Conservation (phyloP, 2,113 vertebrate genomes). For the Hemibagrus wyckioides region DNA sequence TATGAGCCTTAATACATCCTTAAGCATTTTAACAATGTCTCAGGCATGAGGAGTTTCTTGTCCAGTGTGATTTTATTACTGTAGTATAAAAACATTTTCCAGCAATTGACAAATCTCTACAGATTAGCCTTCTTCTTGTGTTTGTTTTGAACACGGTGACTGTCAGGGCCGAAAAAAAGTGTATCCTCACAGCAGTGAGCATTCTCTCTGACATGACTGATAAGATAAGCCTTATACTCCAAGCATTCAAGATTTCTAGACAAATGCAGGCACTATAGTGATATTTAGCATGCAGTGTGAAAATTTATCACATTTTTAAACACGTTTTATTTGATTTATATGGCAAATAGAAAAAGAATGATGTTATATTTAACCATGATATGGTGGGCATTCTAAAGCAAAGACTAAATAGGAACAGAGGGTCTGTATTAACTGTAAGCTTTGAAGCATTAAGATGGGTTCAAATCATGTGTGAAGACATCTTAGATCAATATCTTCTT, state of each 20-base stretch:
- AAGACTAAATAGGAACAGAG: background rate
- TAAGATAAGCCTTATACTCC: background rate
- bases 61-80: background rate
- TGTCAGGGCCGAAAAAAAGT: background rate
- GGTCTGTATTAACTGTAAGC: background rate
- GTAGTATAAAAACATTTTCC: background rate
- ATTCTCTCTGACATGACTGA: background rate
- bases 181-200: background rate
- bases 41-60: background rate
- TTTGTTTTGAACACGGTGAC: background rate
- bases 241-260: background rate
- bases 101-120: background rate
- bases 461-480: background rate
- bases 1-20: background rate
- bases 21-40: background rate
- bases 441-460: background rate
- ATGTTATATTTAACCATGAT: background rate
- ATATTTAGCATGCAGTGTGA: background rate
- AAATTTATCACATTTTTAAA: background rate
- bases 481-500: background rate
- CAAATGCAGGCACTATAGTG: background rate
- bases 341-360: background rate
- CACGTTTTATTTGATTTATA: constrained; percentile 3
- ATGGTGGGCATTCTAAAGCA: background rate
- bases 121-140: background rate